Base-by-base conservation (phyloP, 2,888 invertebrate genomes). In the Drosophila quinaria region DNA sequence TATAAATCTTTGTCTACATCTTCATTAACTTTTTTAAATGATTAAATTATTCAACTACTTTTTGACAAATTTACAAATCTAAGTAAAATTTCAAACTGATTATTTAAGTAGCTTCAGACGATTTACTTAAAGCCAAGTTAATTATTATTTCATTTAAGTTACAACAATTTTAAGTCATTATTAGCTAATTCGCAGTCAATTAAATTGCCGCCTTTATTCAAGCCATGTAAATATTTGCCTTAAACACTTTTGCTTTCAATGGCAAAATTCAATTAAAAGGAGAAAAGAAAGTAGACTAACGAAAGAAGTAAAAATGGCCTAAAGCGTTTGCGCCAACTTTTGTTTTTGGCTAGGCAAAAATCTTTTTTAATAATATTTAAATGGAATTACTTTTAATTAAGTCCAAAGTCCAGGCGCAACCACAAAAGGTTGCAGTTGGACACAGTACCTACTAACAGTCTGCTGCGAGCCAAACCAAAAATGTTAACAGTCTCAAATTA, bases 351-450 rank as follows among this genome's bases (percentile, higher is more conserved):
- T 61, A 59, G 73, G 72, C 42, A 65, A 79, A 67, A 79, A 70
- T 79, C 68, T 59, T 59, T 67, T 79, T 79, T 70, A 74, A 73
- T 83, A 82, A 78, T 85, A 82, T 84, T 83, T 86, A 83, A 78
- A 83, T 86, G 72, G 73, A 81, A 86, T 84, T 84, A 83, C 83
- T 83, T 84, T 84, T 84, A 84, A 84, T 84, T 85, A 84, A 81
- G 86, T 84, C 83, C 71, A 55, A 63, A 62, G 69, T 72, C 80
- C 70, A 80, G 63, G 61, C 59, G 41, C 65, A 67, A 83, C 81
- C 81, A 83, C 81, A 81, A 81, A 76, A 76, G 76, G 50, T 73
- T 59, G 68, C 75, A 73, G 52, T 15, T 50, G 49, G 11, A 15
- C 17, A 15, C 51, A 39, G 49, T 35, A n/a, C n/a, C 25, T 15